Conservation (phyloP, 2,797 vertebrate genomes). For the Podarcis lilfordi region DNA sequence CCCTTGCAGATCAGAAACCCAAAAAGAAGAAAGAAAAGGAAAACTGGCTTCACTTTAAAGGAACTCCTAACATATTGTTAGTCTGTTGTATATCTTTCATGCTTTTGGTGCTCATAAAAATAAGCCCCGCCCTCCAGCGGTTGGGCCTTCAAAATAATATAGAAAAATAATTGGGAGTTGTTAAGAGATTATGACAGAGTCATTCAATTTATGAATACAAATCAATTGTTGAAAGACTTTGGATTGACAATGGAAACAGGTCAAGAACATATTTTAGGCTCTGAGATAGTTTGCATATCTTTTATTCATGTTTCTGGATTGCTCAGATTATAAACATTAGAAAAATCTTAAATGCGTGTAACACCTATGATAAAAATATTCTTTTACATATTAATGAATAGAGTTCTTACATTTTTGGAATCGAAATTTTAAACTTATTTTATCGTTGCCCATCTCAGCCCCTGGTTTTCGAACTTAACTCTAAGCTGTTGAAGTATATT, state of each 20-base stretch:
- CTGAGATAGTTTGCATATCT: neutral
- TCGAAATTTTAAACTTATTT: neutral
- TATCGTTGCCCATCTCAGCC: neutral
- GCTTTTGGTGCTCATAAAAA: slow-evolving; percentile 41
- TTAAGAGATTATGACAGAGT: neutral
- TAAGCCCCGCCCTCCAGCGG: neutral
- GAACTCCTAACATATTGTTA: slow-evolving; percentile 30
- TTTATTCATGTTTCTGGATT: neutral
- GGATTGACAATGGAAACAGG: slow-evolving; percentile 15
- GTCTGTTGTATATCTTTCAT: slow-evolving; percentile 1
- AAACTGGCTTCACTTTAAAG: slow-evolving; percentile 49
- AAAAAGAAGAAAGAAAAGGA: neutral
- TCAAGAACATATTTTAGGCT: neutral
- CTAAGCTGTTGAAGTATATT: neutral
- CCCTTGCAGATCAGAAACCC: slow-evolving; percentile 29
- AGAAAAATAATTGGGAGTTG: neutral
- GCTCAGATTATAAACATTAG: neutral
- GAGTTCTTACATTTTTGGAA: slow-evolving; percentile 11
- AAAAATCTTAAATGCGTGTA: slow-evolving; percentile 13
- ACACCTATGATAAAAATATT: neutral
- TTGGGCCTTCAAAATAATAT: slow-evolving; percentile 7
- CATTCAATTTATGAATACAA: neutral
- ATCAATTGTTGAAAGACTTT: neutral
- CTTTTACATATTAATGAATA: neutral
- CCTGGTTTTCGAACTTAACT: neutral